A percentile compares a stretch with the other conserved stretches of the same genome.
Evolutionary conservation across 2,797 vertebrate species (phyloP).

Genomic region (Crenuchus spilurus): DNA sequence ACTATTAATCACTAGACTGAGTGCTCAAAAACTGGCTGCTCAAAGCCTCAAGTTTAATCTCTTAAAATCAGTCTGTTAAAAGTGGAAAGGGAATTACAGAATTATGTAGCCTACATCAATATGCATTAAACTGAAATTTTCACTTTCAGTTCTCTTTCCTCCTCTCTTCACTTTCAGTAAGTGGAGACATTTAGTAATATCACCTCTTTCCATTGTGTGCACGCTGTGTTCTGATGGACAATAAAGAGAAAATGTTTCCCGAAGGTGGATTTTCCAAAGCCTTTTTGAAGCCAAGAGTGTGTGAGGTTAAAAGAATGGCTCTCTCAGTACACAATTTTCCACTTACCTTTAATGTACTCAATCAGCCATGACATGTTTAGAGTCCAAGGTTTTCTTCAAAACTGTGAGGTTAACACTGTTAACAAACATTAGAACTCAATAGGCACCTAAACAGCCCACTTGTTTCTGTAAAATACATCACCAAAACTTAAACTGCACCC

Average conservation of each 20-base stretch:
- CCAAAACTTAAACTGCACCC: too few relatives aligned
- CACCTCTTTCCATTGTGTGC: background rate
- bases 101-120: background rate
- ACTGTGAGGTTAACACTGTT: too few relatives aligned
- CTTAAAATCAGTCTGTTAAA: background rate
- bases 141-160: conserved; percentile 20
- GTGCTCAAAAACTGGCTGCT: background rate
- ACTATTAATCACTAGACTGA: background rate
- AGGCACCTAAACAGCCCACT: too few relatives aligned
- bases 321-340: too few relatives aligned
- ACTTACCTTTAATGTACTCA: too few relatives aligned
- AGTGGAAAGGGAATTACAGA: background rate
- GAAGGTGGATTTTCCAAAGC: background rate
- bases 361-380: too few relatives aligned
- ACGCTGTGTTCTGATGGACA: background rate
- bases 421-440: too few relatives aligned
- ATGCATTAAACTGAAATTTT: conserved; percentile 19
- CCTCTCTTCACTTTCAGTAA: background rate
- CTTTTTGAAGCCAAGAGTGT: background rate
- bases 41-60: background rate
- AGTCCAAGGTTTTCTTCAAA: too few relatives aligned
- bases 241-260: background rate
- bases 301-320: background rate
- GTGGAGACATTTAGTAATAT: background rate
- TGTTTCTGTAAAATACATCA: too few relatives aligned